Base-by-base conservation (phyloP, 2,888 invertebrate genomes). In the Chrysodeixis includens region DNA sequence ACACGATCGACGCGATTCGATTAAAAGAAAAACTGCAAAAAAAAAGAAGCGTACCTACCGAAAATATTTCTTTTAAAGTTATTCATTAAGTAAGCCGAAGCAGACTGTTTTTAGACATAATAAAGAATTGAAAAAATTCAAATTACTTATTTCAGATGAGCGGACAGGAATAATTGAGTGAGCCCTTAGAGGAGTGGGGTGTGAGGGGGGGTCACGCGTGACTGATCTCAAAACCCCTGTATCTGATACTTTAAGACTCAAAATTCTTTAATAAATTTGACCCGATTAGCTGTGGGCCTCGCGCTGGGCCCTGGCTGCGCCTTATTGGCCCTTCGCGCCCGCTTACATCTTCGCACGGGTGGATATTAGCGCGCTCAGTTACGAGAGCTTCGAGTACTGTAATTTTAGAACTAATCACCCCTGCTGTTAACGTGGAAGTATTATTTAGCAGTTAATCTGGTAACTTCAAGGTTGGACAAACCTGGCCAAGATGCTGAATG, bases 151-250 rank as follows among this genome's bases (percentile, higher is more conserved):
- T 78, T 79, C 89, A 86, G 87, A 78, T 83, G 88, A 88, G 78
- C 70, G 87, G 78, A 63, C 86, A 84, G 79, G 83, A 86, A 90
- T 91, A 91, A 91, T 91, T 91, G 88, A 88, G 85, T 78, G 71
- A 66, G 74, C 76, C 76, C 76, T 65, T 71, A 63, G 71, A 74
- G 70, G 71, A 74, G 71, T 71, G 67, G 70, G 62, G 65, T 63
- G 66, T 54, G n/a, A 30, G 22, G 54, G 56, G 22, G 49, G 12
- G 32, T 66, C 64, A 71, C 64, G 73, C 73, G 71, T 76, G 70
- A 70, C 55, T 63, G 66, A 61, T 59, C 76, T 56, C 56, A 71
- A 75, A 57, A 71, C 44, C 46, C 22, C 46, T 14, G 59, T 60
- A 71, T 67, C 64, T 26, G 69, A 69, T 76, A 62, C 62, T 69